These are phyloP conservation scores for Reticulitermes speratus DNA, from an alignment of 1,140 invertebrate species.

Conservation along the genomic window DNA sequence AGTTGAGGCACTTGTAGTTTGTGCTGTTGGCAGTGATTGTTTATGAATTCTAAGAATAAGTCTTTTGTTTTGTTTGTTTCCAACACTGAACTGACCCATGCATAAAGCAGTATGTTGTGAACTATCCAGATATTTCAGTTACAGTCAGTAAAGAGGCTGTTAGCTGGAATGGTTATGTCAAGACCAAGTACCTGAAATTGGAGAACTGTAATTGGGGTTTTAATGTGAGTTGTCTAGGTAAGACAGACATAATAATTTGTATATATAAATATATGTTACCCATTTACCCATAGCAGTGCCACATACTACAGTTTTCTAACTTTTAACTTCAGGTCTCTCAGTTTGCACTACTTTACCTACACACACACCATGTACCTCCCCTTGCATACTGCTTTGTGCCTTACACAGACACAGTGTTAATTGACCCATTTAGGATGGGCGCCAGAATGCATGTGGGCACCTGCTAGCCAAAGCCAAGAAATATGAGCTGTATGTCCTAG, in stretches of 20 bases:
- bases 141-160: not conserved
- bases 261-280: not conserved
- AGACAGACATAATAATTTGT: not conserved
- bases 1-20: not conserved
- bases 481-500: too few species aligned
- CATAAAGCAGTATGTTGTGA: not conserved
- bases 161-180: not conserved
- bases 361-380: not conserved
- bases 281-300: not conserved
- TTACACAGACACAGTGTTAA: not conserved
- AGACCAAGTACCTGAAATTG: not conserved
- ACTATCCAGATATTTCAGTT: not conserved
- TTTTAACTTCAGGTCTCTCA: not conserved
- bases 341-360: not conserved
- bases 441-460: too few species aligned
- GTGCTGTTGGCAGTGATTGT: not conserved
- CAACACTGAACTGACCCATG: not conserved
- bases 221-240: not conserved
- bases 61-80: not conserved
- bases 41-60: not conserved
- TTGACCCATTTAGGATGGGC: not conserved
- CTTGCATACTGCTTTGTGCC: not conserved
- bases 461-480: too few species aligned
- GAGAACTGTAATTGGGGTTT: not conserved
- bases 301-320: not conserved